Evolutionary conservation across 2,113 vertebrate genomes (phyloP).

Genomic region (Alectura lathami): DNA sequence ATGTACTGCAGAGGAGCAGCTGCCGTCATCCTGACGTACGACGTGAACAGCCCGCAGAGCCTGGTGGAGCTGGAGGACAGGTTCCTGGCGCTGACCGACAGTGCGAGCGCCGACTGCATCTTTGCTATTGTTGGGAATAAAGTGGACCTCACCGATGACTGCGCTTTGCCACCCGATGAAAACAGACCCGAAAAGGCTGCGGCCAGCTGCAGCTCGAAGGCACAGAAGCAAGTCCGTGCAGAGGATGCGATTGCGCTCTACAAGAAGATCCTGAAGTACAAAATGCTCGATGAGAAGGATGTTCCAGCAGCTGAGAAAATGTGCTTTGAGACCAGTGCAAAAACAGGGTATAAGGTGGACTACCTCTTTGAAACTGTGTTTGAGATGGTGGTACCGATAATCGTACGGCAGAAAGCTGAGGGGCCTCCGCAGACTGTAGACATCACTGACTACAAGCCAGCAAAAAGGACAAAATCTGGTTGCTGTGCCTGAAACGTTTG

Average conservation of each 20-base stretch:
- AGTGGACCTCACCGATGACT: slow-evolving; percentile 84
- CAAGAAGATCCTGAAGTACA: slow-evolving; percentile 88
- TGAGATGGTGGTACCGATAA: slow-evolving; percentile 88
- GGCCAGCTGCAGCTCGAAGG: slow-evolving; percentile 48
- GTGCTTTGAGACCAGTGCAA: slow-evolving; percentile 98
- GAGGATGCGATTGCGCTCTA: slow-evolving; percentile 89
- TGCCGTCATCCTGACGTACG: slow-evolving; percentile 92
- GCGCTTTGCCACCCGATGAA: slow-evolving; percentile 19
- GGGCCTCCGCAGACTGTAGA: slow-evolving; percentile 83
- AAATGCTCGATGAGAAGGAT: slow-evolving; percentile 86
- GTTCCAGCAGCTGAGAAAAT: slow-evolving; percentile 87
- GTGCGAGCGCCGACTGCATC: slow-evolving; percentile 89
- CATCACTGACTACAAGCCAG: slow-evolving; percentile 76
- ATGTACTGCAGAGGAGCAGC: slow-evolving; percentile 95
- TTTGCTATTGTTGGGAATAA: slow-evolving; percentile 95
- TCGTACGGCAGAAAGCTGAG: slow-evolving; percentile 83
- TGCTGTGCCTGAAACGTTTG: slow-evolving; percentile 73
- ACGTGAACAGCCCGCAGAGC: slow-evolving; percentile 90
- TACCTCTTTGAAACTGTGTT: slow-evolving; percentile 91
- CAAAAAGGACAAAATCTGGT: slow-evolving; percentile 64
- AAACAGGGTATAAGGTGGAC: slow-evolving; percentile 93
- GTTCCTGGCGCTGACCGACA: slow-evolving; percentile 93
- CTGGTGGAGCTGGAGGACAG: slow-evolving; percentile 91
- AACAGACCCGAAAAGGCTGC: not conserved
- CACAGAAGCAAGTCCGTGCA: slow-evolving; percentile 79